Conservation (phyloP, 2,113 vertebrate genomes). For the Anser brachyrhynchus region DNA sequence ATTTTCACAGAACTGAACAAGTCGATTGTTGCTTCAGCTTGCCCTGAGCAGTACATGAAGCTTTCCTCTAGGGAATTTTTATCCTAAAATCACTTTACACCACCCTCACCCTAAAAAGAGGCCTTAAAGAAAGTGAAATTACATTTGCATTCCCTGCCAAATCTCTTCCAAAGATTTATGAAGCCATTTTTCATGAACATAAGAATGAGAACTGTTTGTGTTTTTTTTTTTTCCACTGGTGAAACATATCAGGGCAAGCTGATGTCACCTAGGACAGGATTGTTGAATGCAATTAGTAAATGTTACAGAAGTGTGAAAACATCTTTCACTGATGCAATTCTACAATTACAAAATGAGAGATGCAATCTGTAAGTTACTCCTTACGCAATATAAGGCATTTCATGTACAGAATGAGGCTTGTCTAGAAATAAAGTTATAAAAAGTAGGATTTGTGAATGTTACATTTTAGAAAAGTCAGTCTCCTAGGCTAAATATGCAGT, state of each 20-base stretch:
- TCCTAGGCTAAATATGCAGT: constrained; percentile 36
- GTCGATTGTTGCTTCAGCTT: not conserved
- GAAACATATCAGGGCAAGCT: not conserved
- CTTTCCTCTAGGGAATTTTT: not conserved
- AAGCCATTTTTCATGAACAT: not conserved
- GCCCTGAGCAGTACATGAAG: not conserved
- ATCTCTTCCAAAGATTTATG: not conserved
- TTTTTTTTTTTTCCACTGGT: not conserved
- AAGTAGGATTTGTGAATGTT: constrained; percentile 26
- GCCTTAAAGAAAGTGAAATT: not conserved
- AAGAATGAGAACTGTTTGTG: not conserved
- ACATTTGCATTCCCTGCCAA: not conserved
- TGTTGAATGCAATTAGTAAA: not conserved
- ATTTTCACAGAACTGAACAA: not conserved
- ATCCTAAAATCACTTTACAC: not conserved
- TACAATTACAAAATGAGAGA: not conserved
- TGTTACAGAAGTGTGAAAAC: not conserved
- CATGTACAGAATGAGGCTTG: constrained; percentile 18
- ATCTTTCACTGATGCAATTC: not conserved
- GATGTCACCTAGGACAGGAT: not conserved
- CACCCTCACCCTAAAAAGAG: not conserved
- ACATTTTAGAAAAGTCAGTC: constrained; percentile 45
- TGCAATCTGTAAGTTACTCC: not conserved
- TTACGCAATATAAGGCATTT: not conserved
- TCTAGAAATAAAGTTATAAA: constrained; percentile 45